Evolutionary conservation across 2,113 vertebrate genomes (phyloP), one percentile per base, ranked within the genome.

Genomic region (Leptocoma aspasia): DNA sequence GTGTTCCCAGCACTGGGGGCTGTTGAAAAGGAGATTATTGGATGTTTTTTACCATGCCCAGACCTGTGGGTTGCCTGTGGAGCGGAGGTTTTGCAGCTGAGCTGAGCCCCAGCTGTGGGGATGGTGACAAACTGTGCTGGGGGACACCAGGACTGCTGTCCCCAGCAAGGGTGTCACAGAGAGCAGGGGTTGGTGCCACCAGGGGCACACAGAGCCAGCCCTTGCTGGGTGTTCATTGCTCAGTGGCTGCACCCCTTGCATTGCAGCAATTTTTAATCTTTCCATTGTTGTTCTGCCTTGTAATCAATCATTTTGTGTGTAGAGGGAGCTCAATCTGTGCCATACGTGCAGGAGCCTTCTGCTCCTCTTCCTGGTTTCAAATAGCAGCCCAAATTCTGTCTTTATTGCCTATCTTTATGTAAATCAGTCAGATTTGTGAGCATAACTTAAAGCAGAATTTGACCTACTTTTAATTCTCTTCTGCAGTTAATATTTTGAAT

Each of bases 11-110:
- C 61, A 1, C 53, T 3, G 44, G 13, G 39, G 57, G 83, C 39
- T 63, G 7, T 0, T 14, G 16, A 5, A 59, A 26, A 64, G 23
- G n/a, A 15, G 30, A 18, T 68, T 2, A 1, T 0, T 26, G 26
- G 44, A 1, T 63, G 5, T 4, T 33, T 39, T 60, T 59, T 10
- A 4, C 31, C 14, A 0, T 33, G 57, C 14, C 11, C 49, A 63
- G 16, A 59, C 16, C 44, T 31, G 33, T 20, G 33, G 10, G 13
- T 12, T 59, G n/a, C n/a, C 47, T 49, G 33, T 75, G 90, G 12
- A 57, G 20, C 16, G 17, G 11, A 23, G 64, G 35, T 13, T 88
- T 27, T 39, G 19, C 53, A 63, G 84, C 16, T 15, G 73, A 35
- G 45, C 49, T 35, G 52, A 76, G 80, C 61, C 64, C 73, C 42